Base-by-base conservation (phyloP, 2,888 invertebrate genomes). In the Rhingia campestris region DNA sequence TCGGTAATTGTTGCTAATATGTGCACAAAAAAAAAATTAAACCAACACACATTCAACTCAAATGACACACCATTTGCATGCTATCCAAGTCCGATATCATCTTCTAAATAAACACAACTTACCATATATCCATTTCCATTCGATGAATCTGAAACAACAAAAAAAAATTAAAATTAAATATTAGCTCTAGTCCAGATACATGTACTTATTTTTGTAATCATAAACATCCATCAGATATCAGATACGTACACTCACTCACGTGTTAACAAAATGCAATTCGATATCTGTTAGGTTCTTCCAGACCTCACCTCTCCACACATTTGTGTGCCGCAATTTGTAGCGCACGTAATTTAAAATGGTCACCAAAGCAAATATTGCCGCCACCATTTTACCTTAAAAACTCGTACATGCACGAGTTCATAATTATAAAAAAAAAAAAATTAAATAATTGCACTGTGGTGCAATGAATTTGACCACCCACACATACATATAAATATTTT, bases 111-210 rank as follows among this genome's bases (percentile, higher is more conserved):
- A 22, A 35, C 70, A 49, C 7, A 73, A 77, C 82, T 73, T 41
- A 82, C 82, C 82, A 73, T 10, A 63, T 63, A 76, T 76, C 39
- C 32, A 45, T 69, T 47, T 47, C 39, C 56, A 73, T 63, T 63
- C 53, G 77, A 56, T 69, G 77, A 73, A 79, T 79, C 82, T 82
- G 79, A 59, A 82, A 82, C 22, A 47, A n/a, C n/a, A n/a, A n/a
- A 76, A 66, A 54, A 35, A 45, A 14, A 47, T 30, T n/a, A 54
- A 72, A 53, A 37, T 41, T 12, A 67, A 67, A 51, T 22, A 49
- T 76, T 32, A 72, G 77, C 59, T 49, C 61, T 39, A 6, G 37
- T 72, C n/a, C 59, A 37, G 70, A 63, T 6, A 6, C 6, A 45
- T 45, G 43, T 3, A n/a, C 14, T 45, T 45, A 39, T 9, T 6